Evolutionary conservation across 2,113 vertebrate genomes (phyloP).

Genomic region (Nothoprocta pentlandii): DNA sequence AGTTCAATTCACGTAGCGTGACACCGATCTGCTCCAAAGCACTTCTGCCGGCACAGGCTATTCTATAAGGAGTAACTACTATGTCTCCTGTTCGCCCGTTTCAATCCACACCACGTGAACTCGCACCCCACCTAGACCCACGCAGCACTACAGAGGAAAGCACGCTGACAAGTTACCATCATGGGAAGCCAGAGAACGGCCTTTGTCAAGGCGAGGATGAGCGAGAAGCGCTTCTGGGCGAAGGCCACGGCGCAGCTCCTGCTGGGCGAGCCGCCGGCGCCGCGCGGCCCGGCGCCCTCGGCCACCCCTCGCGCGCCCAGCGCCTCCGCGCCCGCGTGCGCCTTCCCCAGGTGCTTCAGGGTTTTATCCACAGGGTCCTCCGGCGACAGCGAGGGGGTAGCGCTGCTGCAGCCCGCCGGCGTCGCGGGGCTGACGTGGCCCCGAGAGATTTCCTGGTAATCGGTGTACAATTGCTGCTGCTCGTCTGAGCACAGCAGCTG

Average conservation of each 20-base stretch:
- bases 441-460: slow-evolving; percentile 77
- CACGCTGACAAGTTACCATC: slow-evolving; percentile 87
- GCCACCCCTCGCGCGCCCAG: slow-evolving; percentile 12
- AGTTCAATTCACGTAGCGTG: not conserved
- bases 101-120: not conserved
- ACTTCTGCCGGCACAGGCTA: not conserved
- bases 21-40: not conserved
- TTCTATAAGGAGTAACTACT: not conserved
- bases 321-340: slow-evolving; percentile 30
- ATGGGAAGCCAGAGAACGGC: slow-evolving; percentile 94
- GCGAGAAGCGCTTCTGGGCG: slow-evolving; percentile 94
- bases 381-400: slow-evolving; percentile 69
- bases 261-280: not conserved
- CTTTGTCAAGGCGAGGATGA: slow-evolving; percentile 90
- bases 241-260: slow-evolving; percentile 79
- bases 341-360: slow-evolving; percentile 73
- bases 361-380: slow-evolving; percentile 77
- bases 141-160: not conserved
- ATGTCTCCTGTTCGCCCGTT: not conserved
- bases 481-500: slow-evolving; percentile 90
- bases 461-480: slow-evolving; percentile 73
- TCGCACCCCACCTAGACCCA: not conserved
- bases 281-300: slow-evolving; percentile 14
- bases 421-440: slow-evolving; percentile 73
- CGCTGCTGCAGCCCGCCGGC: slow-evolving; percentile 68